Percentiles rank a stretch among this genome's conserved stretches.
phyloP scores from a whole-genome alignment of 2,888 invertebrate species.

The Stenichneumon culpator region DNA sequence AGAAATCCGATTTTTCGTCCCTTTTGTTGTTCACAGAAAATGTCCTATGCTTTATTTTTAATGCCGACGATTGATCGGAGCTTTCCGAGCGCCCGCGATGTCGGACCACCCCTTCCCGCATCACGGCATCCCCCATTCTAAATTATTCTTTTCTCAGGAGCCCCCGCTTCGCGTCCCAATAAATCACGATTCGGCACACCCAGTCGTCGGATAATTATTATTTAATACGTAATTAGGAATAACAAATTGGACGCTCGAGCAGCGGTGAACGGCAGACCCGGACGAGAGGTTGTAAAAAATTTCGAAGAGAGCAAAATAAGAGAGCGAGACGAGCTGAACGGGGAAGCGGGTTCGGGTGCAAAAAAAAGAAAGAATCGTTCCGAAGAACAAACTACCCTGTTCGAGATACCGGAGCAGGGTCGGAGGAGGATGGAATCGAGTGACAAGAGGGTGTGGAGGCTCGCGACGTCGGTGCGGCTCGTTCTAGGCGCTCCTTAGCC shows the following conservation, averaged over 20 bases:
- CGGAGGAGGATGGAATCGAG: conserved; percentile 54
- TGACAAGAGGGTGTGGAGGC: conserved; percentile 54
- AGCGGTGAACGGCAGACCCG: conserved; percentile 40
- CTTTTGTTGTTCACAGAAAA: too few relatives aligned
- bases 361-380: conserved; percentile 33
- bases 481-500: conserved; percentile 54
- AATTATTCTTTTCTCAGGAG: conserved; percentile 60
- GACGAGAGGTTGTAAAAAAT: conserved; percentile 36
- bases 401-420: conserved; percentile 66
- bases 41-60: conserved; percentile 5
- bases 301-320: conserved; percentile 44
- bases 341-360: conserved; percentile 45
- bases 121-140: conserved; percentile 67
- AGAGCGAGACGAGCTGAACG: conserved; percentile 40
- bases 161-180: conserved; percentile 62
- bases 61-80: not conserved
- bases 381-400: conserved; percentile 71
- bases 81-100: conserved; percentile 14
- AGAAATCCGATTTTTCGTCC: too few relatives aligned
- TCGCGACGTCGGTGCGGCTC: conserved; percentile 22
- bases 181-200: conserved; percentile 74
- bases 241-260: conserved; percentile 76
- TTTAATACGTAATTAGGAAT: conserved; percentile 81
- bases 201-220: conserved; percentile 75
- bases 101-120: conserved; percentile 4